phyloP scores from a whole-genome alignment of 2,113 vertebrate species.

The Turdus rufiventris region DNA sequence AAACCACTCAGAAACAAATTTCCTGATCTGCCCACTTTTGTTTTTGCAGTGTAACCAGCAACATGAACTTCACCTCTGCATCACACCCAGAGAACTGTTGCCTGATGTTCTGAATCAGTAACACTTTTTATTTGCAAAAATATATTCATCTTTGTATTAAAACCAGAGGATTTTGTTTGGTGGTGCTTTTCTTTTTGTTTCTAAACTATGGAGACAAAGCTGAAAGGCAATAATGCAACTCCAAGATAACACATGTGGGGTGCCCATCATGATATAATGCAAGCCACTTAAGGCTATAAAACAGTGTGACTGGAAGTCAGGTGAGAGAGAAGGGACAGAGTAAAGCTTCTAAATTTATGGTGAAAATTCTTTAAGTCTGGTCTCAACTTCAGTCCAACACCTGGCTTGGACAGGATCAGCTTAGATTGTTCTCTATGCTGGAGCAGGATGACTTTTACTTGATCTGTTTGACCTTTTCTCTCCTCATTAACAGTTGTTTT shows the following conservation, averaged over 20 bases:
- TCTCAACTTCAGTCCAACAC: background rate
- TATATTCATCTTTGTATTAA: background rate
- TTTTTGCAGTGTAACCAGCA: background rate
- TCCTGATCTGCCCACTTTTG: background rate
- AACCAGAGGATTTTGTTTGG: background rate
- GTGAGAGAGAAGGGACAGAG: background rate
- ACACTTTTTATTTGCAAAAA: background rate
- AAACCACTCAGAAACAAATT: slow-evolving; percentile 33
- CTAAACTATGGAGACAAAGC: background rate
- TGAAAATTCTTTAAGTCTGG: background rate
- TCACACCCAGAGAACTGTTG: background rate
- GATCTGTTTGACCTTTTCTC: background rate
- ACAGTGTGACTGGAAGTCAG: background rate
- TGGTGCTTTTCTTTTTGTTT: background rate
- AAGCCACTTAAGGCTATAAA: background rate
- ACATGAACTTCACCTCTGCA: background rate
- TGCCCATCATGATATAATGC: background rate
- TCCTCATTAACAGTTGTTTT: background rate
- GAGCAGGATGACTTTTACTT: background rate
- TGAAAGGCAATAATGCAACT: background rate
- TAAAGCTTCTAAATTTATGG: background rate
- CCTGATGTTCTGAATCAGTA: background rate
- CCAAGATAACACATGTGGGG: background rate
- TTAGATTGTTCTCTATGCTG: background rate
- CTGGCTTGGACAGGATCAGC: background rate